These are phyloP conservation scores for Phyllostomus hastatus DNA, from an alignment of 2,113 vertebrate species.

Conservation along the genomic window DNA sequence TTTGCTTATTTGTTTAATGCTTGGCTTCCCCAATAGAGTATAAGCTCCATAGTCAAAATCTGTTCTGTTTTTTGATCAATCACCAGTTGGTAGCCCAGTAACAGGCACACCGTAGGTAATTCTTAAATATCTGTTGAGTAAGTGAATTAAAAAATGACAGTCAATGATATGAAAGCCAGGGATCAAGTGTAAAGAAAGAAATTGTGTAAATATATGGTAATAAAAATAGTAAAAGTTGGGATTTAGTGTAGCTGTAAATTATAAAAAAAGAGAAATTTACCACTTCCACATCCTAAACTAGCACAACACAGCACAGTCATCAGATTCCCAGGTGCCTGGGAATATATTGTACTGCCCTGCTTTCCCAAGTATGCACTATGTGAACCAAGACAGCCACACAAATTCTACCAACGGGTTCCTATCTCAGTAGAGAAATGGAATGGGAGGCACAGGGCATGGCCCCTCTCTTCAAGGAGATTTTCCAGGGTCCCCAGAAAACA, in stretches of 20 bases:
- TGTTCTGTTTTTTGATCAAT: background rate
- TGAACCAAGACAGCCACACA: background rate
- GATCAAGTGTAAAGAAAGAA: background rate
- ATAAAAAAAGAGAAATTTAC: background rate
- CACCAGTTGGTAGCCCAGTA: background rate
- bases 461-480: background rate
- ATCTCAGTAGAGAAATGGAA: background rate
- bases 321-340: background rate
- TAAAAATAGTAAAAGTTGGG: background rate
- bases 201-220: background rate
- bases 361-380: background rate
- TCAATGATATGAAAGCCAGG: background rate
- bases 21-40: background rate
- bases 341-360: background rate
- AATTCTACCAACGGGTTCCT: background rate
- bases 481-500: background rate
- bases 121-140: background rate
- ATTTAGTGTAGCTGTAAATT: background rate
- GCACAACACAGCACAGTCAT: background rate
- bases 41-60: background rate
- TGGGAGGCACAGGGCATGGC: rapidly evolving
- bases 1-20: background rate
- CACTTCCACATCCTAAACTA: background rate
- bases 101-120: background rate
- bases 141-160: background rate